A percentile compares a stretch with the other conserved stretches of the same genome.
phyloP scores from a whole-genome alignment of 2,888 invertebrate species.

The Xestoiulus laeticollis region DNA sequence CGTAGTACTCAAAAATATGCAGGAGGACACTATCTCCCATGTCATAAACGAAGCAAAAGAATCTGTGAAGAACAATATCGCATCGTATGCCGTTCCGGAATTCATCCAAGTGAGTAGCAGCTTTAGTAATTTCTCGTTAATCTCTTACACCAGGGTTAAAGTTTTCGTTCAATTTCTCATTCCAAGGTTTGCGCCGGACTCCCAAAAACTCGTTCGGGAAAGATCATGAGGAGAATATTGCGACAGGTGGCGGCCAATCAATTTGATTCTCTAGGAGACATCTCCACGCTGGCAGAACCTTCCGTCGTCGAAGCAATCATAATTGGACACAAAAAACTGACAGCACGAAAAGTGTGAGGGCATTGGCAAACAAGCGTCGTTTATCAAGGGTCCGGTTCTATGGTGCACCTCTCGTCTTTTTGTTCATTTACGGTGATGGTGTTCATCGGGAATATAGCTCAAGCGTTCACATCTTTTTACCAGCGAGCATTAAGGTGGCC shows the following conservation, averaged over 20 bases:
- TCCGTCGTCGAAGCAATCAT: constrained; percentile 57
- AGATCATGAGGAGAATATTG: constrained; percentile 68
- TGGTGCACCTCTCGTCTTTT: too few species aligned
- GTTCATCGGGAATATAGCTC: too few species aligned
- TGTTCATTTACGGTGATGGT: too few species aligned
- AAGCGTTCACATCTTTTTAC: too few species aligned
- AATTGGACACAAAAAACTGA: constrained; percentile 57
- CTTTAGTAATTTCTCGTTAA: neutral
- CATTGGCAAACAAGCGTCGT: too few species aligned
- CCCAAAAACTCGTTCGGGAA: constrained; percentile 68
- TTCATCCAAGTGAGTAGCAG: constrained; percentile 63
- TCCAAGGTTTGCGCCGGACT: constrained; percentile 63
- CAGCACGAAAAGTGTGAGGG: neutral
- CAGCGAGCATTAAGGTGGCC: too few species aligned
- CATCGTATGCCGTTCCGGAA: constrained; percentile 67
- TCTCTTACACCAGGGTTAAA: constrained; percentile 40
- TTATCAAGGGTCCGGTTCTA: too few species aligned
- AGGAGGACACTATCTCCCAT: constrained; percentile 60
- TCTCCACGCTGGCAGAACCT: constrained; percentile 59
- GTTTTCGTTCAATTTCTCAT: neutral
- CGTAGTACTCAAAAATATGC: constrained; percentile 61
- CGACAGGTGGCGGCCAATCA: constrained; percentile 64
- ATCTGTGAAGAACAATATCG: constrained; percentile 64
- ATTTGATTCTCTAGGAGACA: constrained; percentile 58
- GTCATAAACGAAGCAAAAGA: constrained; percentile 61